These are phyloP conservation scores for Macrocentrus cingulum DNA, from an alignment of 1,140 invertebrate genomes.

Conservation along the genomic window DNA sequence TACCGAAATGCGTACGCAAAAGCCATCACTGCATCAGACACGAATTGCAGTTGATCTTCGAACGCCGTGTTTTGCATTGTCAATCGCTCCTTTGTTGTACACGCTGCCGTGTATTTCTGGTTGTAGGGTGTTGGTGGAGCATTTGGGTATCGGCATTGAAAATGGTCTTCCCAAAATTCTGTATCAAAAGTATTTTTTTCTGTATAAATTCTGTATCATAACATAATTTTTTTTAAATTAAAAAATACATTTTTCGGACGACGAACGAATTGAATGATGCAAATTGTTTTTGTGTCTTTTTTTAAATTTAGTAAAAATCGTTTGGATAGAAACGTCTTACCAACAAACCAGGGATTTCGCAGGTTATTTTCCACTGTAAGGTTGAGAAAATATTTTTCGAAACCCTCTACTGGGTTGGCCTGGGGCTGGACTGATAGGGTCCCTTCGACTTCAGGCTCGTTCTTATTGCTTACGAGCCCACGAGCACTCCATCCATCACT, in stretches of 20 bases:
- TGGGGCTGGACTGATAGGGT: slow-evolving; percentile 89
- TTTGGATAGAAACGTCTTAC: too few relatives aligned
- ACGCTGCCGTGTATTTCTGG: slow-evolving; percentile 66
- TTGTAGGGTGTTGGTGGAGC: slow-evolving; percentile 81
- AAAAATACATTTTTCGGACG: too few relatives aligned
- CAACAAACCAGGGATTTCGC: slow-evolving; percentile 91
- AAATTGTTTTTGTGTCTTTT: too few relatives aligned
- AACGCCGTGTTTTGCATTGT: slow-evolving; percentile 76
- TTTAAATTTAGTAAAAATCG: too few relatives aligned
- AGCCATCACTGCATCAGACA: slow-evolving; percentile 89
- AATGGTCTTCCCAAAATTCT: slow-evolving; percentile 95
- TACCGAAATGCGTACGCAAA: slow-evolving; percentile 87
- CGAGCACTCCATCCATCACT: slow-evolving; percentile 91
- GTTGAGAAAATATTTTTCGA: slow-evolving; percentile 85
- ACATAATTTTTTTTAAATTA: neutral
- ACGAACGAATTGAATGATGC: too few relatives aligned
- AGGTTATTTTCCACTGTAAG: slow-evolving; percentile 84
- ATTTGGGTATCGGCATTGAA: slow-evolving; percentile 80
- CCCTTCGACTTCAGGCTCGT: slow-evolving; percentile 86
- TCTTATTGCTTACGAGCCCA: slow-evolving; percentile 80
- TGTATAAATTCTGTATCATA: neutral
- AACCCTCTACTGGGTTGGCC: slow-evolving; percentile 83
- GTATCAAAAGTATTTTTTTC: slow-evolving; percentile 40
- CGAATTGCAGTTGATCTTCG: slow-evolving; percentile 89
- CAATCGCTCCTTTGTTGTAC: slow-evolving; percentile 73